Base-by-base conservation (phyloP, 2,113 vertebrate species). In the Apteryx mantelli region DNA sequence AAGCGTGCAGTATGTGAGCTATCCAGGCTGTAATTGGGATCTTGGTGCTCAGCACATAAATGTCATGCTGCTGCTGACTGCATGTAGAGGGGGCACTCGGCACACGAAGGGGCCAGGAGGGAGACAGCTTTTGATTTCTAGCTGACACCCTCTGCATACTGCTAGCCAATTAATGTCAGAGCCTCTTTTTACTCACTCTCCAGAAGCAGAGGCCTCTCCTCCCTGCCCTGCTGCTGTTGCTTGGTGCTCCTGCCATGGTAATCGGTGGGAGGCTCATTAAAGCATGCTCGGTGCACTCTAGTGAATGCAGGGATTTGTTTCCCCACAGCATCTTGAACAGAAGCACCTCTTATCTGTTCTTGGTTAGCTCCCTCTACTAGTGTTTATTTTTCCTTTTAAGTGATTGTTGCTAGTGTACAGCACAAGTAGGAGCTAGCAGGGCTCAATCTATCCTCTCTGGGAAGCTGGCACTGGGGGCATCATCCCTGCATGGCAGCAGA, bases 21-120 rank as follows among this genome's bases (percentile, higher is more conserved):
- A 48, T 78, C 91, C 56, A 17, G 65, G 87, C 81, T 89, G 82
- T 97, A 97, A 96, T 92, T 89, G 91, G 96, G 94, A 96, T 95
- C 75, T 95, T 1, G 0, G 85, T 69, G 40, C 75, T 76, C 83
- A 61, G 91, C 36, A 5, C 55, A 6, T 80, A 88, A 88, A 89
- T 96, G 91, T 83, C 91, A 79, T 11, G 53, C 80, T 1, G 2
- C 71, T 69, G 82, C 92, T 2, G 28, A 75, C 86, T 78, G 50
- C 68, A 65, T 4, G 1, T 36, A 53, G 64, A 80, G 80, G 30
- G 55, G 79, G 65, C 40, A 53, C 74, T 92, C 3, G 22, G 82
- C 74, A n/a, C 42, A 22, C 0, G 1, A 46, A 3, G 42, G 68
- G 24, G 32, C 32, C 4, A 1, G 22, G 63, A 32, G 77, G 78